Conservation (phyloP, 2,797 vertebrate genomes). For the Parambassis ranga region DNA sequence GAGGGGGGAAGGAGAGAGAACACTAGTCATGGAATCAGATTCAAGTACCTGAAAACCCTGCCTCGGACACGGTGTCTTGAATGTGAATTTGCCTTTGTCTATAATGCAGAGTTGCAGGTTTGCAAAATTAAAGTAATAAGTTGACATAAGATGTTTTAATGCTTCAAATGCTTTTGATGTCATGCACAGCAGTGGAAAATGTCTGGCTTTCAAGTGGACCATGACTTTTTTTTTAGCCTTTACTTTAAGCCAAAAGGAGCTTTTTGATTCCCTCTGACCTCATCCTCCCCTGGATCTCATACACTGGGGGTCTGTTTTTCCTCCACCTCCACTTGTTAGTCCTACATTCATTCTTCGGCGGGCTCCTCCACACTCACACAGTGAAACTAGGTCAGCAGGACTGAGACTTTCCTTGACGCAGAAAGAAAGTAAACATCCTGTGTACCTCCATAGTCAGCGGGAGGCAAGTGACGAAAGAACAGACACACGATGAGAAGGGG, state of each 20-base stretch:
- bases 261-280: conserved; percentile 17
- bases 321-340: conserved; percentile 48
- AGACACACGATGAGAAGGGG: conserved; percentile 24
- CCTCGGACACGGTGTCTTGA: not conserved
- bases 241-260: not conserved
- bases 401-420: conserved; percentile 63
- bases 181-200: not conserved
- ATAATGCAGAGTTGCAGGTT: too few species aligned
- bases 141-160: too few species aligned
- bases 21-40: not conserved
- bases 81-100: not conserved
- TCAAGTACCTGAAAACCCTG: too few species aligned
- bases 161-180: not conserved
- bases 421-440: conserved; percentile 70
- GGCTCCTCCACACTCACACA: conserved; percentile 21
- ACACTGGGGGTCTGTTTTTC: conserved; percentile 58
- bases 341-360: conserved; percentile 57
- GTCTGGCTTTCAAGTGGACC: not conserved
- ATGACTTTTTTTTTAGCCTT: not conserved
- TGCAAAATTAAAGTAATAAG: too few species aligned
- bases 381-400: conserved; percentile 78
- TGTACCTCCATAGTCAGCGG: conserved; percentile 60
- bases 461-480: conserved; percentile 52
- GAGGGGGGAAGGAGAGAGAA: not conserved
- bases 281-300: conserved; percentile 28